These are phyloP conservation scores for Sinonovacula constricta DNA, from an alignment of 1,140 invertebrate genomes.

Conservation along the genomic window DNA sequence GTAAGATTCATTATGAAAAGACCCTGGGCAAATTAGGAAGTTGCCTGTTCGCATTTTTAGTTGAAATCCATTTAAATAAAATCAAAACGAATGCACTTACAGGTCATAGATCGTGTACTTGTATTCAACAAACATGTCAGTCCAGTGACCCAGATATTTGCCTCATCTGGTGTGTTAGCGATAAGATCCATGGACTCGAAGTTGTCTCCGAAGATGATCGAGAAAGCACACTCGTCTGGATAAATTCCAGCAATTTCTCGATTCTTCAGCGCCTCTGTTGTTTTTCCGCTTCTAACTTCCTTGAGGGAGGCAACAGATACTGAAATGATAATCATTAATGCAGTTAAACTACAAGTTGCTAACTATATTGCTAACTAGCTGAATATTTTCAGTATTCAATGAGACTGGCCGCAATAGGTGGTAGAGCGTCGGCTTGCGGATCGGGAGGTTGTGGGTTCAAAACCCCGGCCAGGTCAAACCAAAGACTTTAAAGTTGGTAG, in stretches of 20 bases:
- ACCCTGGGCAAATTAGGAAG: too few relatives aligned
- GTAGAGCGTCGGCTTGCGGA: too few relatives aligned
- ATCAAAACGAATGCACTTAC: constrained; percentile 13
- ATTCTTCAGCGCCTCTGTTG: constrained; percentile 82
- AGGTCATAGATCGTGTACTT: constrained; percentile 60
- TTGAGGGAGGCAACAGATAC: constrained; percentile 82
- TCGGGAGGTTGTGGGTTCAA: too few relatives aligned
- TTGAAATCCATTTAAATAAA: constrained; percentile 15
- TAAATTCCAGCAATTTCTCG: constrained; percentile 80
- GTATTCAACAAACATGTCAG: constrained; percentile 81
- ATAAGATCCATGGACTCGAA: constrained; percentile 84
- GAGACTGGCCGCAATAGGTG: too few relatives aligned
- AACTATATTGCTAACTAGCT: too few relatives aligned
- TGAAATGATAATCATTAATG: too few relatives aligned
- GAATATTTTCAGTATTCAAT: too few relatives aligned
- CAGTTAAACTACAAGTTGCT: too few relatives aligned
- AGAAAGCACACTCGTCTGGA: constrained; percentile 83
- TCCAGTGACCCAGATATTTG: constrained; percentile 84
- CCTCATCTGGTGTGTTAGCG: constrained; percentile 82
- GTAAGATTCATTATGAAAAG: too few relatives aligned
- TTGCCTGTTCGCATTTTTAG: too few relatives aligned
- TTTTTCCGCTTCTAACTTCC: constrained; percentile 83
- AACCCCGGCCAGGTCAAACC: too few relatives aligned
- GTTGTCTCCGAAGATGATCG: constrained; percentile 83
- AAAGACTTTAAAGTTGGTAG: too few relatives aligned